Percentiles rank a stretch among this genome's conserved stretches.
Conservation (phyloP, 1,140 invertebrate species). For the Rhopalosiphum padi region DNA sequence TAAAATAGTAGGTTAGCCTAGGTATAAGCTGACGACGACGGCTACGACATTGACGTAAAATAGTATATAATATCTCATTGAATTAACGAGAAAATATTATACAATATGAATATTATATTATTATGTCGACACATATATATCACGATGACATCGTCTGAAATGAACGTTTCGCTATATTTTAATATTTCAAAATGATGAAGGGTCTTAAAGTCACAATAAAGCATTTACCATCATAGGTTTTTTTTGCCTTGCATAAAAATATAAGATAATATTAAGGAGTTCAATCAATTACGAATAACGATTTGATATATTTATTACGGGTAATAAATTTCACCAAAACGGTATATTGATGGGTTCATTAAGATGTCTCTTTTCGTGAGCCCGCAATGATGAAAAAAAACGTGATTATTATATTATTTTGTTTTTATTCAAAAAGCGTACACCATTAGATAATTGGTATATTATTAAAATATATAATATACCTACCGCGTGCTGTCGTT, state of each 20-base stretch:
- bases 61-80: not conserved
- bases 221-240: not conserved
- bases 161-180: not conserved
- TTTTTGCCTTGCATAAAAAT: not conserved
- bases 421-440: not conserved
- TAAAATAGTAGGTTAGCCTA: not conserved
- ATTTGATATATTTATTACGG: not conserved
- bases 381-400: not conserved
- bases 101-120: not conserved
- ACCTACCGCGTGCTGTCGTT: not conserved
- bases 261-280: not conserved
- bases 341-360: conserved; percentile 19
- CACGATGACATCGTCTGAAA: not conserved
- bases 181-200: not conserved
- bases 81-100: not conserved
- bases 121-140: not conserved
- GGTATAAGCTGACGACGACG: not conserved
- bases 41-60: not conserved
- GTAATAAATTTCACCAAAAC: conserved; percentile 22
- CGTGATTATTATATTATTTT: not conserved
- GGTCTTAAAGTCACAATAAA: not conserved
- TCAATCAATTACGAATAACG: conserved; percentile 27
- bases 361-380: not conserved
- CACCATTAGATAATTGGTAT: not conserved
- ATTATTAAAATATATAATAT: not conserved